Evolutionary conservation across 2,797 vertebrate genomes (phyloP), one percentile per base, ranked within the genome.

Genomic region (Aselliscus stoliczkanus): DNA sequence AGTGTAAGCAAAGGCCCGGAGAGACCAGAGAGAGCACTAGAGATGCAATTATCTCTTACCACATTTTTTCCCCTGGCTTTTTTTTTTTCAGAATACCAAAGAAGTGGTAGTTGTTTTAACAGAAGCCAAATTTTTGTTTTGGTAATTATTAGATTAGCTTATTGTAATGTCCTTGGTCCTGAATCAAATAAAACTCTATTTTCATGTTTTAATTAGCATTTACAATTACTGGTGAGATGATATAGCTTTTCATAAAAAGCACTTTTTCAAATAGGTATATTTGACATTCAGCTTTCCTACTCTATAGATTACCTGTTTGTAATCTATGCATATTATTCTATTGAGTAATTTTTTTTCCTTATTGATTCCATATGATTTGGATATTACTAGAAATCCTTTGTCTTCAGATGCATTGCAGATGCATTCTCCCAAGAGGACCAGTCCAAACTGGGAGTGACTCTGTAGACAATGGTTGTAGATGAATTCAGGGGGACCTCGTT

Each of bases 151-250:
- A 77, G 70, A 72, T 82, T 69, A 81, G n/a, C 39, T 95, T 91
- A 69, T 77, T 82, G 34, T 20, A 31, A 79, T 73, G 85, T 50
- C 56, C 54, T 95, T 44, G 65, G 20, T 58, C 25, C 37, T 73
- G 47, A 93, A 37, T 29, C 42, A 86, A 52, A 37, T 81, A 14
- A 67, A 93, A 81, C 27, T 92, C 37, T 81, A 39, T 90, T 86
- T 81, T 79, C 54, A 47, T 67, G 17, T 80, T 79, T 89, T 76
- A 82, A 96, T 90, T 93, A 93, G 4, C 50, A 93, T 92, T 93
- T 92, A 25, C 39, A 81, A 42, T 90, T 76, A 54, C 47, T 11
- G 15, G 15, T 73, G 25, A 88, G n/a, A 76, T 72, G 17, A 76
- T 50, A 34, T 27, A 72, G 18, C 0, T 70, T 93, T 94, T 96